Percentiles rank a stretch among this genome's conserved stretches.
Evolutionary conservation across 2,113 vertebrate species (phyloP).

Genomic region (Copsychus sechellarum): DNA sequence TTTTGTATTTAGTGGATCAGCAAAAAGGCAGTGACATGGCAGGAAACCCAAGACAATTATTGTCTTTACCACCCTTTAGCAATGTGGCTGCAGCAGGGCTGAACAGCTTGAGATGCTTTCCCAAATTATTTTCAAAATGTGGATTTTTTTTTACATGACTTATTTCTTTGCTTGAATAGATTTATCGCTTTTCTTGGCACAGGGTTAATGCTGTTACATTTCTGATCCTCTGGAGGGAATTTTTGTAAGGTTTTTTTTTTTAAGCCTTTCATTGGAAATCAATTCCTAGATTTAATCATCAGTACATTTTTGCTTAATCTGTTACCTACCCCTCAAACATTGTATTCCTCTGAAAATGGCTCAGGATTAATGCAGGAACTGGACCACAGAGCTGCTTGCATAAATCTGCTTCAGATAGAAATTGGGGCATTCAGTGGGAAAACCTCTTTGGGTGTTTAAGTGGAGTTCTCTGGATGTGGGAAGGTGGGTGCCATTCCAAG

Average conservation of each 20-base stretch:
- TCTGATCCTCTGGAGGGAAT: neutral
- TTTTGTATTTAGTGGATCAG: conserved; percentile 20
- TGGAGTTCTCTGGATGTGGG: neutral
- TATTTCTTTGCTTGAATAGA: conserved; percentile 34
- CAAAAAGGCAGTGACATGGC: conserved; percentile 1
- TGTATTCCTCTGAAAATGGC: neutral
- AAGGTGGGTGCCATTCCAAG: neutral
- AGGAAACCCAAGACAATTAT: conserved; percentile 19
- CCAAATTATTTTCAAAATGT: conserved; percentile 38
- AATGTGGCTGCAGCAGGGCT: neutral
- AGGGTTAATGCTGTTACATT: neutral
- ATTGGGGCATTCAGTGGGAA: neutral
- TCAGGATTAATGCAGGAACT: neutral
- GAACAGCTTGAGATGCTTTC: conserved; percentile 31
- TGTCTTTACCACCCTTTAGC: conserved; percentile 1
- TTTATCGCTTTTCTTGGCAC: neutral
- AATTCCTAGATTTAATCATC: neutral
- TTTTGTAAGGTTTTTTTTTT: neutral
- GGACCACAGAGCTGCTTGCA: neutral
- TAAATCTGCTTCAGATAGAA: neutral
- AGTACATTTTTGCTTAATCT: neutral
- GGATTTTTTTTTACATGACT: conserved; percentile 3
- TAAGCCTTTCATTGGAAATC: neutral
- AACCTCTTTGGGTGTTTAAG: neutral
- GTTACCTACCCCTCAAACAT: neutral